Evolutionary conservation across 2,888 invertebrate genomes (phyloP).

Genomic region (Phymatocera aterrima): DNA sequence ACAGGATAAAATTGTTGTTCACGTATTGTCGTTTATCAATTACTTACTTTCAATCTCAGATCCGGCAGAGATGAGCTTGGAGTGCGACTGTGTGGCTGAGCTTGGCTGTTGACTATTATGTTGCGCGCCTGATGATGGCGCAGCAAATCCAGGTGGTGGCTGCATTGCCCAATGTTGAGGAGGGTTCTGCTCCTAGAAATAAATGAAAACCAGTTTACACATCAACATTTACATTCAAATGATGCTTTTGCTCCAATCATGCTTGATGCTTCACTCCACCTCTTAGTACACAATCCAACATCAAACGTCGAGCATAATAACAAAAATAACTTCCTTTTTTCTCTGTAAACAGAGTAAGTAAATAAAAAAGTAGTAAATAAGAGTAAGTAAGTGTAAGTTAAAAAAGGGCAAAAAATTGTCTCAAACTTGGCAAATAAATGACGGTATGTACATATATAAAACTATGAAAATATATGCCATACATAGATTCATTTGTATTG

Average conservation of each 20-base stretch:
- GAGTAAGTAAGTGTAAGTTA: no score
- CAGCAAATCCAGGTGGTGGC: conserved; percentile 72
- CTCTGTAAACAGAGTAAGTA: no score
- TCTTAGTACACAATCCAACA: no score
- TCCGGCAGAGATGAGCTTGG: conserved; percentile 72
- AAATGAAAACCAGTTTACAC: not conserved
- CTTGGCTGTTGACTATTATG: conserved; percentile 68
- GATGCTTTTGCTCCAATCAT: not conserved
- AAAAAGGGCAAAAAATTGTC: not conserved
- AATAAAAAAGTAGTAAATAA: no score
- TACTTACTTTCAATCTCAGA: conserved; percentile 73
- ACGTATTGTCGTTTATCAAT: not conserved
- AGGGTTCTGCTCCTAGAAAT: conserved; percentile 66
- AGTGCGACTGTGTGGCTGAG: conserved; percentile 72
- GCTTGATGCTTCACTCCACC: no score
- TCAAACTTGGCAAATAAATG: no score
- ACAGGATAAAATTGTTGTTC: not conserved
- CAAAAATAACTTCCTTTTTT: no score
- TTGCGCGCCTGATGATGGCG: conserved; percentile 67
- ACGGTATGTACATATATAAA: no score
- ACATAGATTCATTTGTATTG: no score
- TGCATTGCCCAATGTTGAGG: conserved; percentile 73
- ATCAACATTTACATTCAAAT: not conserved
- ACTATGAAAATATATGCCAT: no score
- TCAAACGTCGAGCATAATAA: no score